Evolutionary conservation across 1,140 invertebrate species (phyloP).

Genomic region (Nymphalis io): DNA sequence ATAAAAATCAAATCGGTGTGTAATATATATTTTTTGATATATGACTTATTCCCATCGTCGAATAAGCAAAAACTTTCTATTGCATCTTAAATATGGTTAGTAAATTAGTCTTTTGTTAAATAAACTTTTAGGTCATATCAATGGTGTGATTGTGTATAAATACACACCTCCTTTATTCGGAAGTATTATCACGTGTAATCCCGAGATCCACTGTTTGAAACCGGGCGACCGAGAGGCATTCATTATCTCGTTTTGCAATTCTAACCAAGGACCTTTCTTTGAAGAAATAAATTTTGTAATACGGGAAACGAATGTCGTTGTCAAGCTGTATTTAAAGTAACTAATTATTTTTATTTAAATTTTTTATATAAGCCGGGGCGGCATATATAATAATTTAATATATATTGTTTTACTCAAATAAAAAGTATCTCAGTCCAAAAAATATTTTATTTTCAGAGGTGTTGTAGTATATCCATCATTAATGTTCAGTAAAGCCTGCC

Average conservation of each 20-base stretch:
- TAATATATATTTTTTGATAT: too few relatives aligned
- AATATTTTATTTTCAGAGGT: slow-evolving; percentile 65
- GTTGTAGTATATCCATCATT: slow-evolving; percentile 69
- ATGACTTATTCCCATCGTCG: too few relatives aligned
- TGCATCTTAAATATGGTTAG: too few relatives aligned
- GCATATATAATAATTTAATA: too few relatives aligned
- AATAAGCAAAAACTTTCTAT: too few relatives aligned
- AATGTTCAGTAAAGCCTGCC: slow-evolving; percentile 63
- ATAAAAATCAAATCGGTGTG: too few relatives aligned
- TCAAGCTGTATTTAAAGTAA: slow-evolving; percentile 74
- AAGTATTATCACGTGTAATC: slow-evolving; percentile 59
- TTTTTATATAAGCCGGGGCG: too few relatives aligned
- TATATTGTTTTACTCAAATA: too few relatives aligned
- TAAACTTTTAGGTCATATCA: slow-evolving; percentile 66
- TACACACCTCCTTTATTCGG: slow-evolving; percentile 62
- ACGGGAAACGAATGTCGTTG: slow-evolving; percentile 58
- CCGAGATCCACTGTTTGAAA: slow-evolving; percentile 54
- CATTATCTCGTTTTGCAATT: slow-evolving; percentile 66
- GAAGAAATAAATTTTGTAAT: slow-evolving; percentile 71
- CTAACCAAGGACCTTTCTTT: slow-evolving; percentile 73
- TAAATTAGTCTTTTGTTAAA: neutral
- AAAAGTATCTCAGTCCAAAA: too few relatives aligned
- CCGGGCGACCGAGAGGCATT: slow-evolving; percentile 65
- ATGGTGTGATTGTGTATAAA: slow-evolving; percentile 66
- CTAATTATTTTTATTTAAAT: slow-evolving; percentile 16